Evolutionary conservation across 2,888 invertebrate species (phyloP).

Genomic region (Caenorhabditis wallacei): DNA sequence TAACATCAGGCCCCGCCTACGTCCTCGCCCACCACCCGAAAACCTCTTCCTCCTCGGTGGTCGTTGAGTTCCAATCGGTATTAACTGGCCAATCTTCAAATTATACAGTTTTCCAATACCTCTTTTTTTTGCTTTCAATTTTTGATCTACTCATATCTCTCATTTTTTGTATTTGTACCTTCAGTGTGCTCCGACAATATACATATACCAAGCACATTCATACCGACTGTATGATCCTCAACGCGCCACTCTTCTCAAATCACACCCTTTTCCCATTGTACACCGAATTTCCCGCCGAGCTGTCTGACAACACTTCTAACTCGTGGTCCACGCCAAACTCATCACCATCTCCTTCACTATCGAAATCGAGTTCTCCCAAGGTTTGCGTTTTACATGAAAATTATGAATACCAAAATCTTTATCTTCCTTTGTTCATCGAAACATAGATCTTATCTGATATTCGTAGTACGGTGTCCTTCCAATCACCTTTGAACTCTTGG

Average conservation of each 20-base stretch:
- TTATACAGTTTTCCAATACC: neutral
- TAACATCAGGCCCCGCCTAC: slow-evolving; percentile 56
- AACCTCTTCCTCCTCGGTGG: slow-evolving; percentile 59
- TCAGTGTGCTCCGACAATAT: slow-evolving; percentile 2
- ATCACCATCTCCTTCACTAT: slow-evolving; percentile 45
- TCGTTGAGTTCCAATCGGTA: slow-evolving; percentile 48
- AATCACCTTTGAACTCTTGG: slow-evolving; percentile 6
- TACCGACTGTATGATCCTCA: slow-evolving; percentile 47
- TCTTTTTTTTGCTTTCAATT: neutral
- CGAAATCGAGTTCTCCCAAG: slow-evolving; percentile 46
- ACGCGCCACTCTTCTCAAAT: slow-evolving; percentile 29
- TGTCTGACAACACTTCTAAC: slow-evolving; percentile 38
- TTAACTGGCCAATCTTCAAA: slow-evolving; percentile 19
- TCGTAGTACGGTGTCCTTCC: slow-evolving; percentile 11
- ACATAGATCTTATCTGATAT: slow-evolving; percentile 36
- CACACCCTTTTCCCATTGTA: slow-evolving; percentile 15
- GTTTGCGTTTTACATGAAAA: slow-evolving; percentile 29
- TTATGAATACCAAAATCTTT: slow-evolving; percentile 18
- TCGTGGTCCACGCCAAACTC: slow-evolving; percentile 37
- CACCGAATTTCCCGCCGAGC: slow-evolving; percentile 45
- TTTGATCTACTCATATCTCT: neutral
- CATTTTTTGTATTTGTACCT: neutral
- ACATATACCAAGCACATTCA: neutral
- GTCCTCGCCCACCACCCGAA: slow-evolving; percentile 51
- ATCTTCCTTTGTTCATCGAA: slow-evolving; percentile 36